These are phyloP conservation scores for Squalus acanthias DNA, from an alignment of 2,797 vertebrate genomes.

Conservation along the genomic window DNA sequence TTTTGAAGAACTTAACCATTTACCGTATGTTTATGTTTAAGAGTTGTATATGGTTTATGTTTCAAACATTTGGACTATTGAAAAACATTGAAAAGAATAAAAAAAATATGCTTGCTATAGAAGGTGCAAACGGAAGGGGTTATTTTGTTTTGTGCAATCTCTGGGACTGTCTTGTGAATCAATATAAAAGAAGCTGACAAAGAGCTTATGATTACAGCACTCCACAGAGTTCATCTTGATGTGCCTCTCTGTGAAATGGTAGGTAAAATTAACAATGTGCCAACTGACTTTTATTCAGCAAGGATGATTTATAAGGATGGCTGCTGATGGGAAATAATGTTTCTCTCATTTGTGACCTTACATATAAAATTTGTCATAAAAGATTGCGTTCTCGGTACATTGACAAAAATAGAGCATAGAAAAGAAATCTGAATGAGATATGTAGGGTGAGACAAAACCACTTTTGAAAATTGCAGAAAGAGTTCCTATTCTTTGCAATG, in stretches of 20 bases:
- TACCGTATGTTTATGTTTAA: background rate
- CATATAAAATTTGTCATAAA: background rate
- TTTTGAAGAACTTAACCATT: background rate
- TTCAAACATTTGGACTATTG: background rate
- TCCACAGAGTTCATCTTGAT: background rate
- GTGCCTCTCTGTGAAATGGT: background rate
- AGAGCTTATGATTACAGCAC: background rate
- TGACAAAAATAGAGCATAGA: background rate
- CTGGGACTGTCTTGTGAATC: background rate
- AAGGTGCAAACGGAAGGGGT: background rate
- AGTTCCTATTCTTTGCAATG: background rate
- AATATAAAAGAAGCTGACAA: background rate
- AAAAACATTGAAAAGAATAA: background rate
- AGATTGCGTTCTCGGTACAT: background rate
- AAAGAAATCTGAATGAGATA: background rate
- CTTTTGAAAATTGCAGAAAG: background rate
- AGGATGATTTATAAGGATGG: background rate
- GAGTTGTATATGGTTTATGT: background rate
- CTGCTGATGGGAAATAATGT: background rate
- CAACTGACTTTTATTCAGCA: constrained; percentile 3
- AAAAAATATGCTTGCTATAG: background rate
- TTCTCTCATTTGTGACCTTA: background rate
- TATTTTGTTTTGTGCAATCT: background rate
- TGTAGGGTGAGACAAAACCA: background rate
- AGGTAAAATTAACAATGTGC: background rate